Conservation (phyloP, 2,113 vertebrate genomes). For the Mobula birostris region DNA sequence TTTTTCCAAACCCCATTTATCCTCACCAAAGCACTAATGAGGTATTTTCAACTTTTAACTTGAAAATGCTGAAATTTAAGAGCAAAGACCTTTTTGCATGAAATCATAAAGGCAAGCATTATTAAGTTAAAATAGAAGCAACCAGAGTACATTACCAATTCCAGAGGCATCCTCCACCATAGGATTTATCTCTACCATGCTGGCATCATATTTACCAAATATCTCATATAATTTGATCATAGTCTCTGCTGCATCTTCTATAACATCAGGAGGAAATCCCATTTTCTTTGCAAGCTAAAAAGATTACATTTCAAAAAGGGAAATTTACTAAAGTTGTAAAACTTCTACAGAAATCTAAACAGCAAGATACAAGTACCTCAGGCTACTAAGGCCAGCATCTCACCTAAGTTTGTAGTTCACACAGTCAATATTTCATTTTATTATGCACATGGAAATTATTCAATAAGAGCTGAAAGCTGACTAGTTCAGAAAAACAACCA, state of each 20-base stretch:
- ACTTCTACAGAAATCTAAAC: neutral
- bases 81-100: neutral
- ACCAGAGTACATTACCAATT: slow-evolving; percentile 62
- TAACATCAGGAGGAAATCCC: slow-evolving; percentile 80
- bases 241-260: slow-evolving; percentile 85
- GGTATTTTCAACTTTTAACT: neutral
- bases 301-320: slow-evolving; percentile 8
- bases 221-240: slow-evolving; percentile 91
- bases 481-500: neutral
- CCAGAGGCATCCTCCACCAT: slow-evolving; percentile 96
- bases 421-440: neutral
- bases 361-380: neutral
- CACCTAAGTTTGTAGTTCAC: neutral
- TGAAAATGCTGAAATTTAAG: neutral
- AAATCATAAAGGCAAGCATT: neutral
- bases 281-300: slow-evolving; percentile 86
- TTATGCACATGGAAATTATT: neutral
- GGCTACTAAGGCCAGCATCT: neutral
- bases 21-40: neutral
- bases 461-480: neutral
- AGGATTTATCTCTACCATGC: slow-evolving; percentile 97
- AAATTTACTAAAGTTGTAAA: too few species aligned
- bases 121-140: neutral
- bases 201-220: slow-evolving; percentile 94
- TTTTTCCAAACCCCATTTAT: neutral